Evolutionary conservation across 1,140 invertebrate genomes (phyloP).

Genomic region (Tenebrio molitor): DNA sequence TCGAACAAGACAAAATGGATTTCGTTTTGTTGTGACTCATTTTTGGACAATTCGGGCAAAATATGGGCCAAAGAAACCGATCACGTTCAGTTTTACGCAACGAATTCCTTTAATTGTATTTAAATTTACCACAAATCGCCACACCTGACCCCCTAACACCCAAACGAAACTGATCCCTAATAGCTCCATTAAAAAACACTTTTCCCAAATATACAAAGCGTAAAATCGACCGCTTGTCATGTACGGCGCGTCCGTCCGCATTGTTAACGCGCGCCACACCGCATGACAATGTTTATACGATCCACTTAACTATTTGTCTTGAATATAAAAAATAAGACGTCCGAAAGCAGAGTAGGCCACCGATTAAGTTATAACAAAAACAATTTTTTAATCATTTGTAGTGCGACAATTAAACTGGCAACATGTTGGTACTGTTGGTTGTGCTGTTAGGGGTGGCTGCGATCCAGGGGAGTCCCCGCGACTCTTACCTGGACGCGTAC

Average conservation of each 20-base stretch:
- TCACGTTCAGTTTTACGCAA: too few species aligned
- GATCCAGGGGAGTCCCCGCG: slow-evolving; percentile 37
- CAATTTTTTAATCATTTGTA: slow-evolving; percentile 8
- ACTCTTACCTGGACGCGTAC: slow-evolving; percentile 54
- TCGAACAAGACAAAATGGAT: too few species aligned
- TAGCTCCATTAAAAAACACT: slow-evolving; percentile 24
- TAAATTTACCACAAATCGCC: background rate
- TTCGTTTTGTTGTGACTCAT: too few species aligned
- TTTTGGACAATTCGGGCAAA: too few species aligned
- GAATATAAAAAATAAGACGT: slow-evolving; percentile 31
- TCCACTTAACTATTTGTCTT: slow-evolving; percentile 38
- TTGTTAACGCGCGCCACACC: slow-evolving; percentile 10
- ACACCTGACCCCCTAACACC: background rate
- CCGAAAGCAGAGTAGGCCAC: slow-evolving; percentile 24
- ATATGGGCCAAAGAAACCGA: too few species aligned
- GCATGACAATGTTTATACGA: slow-evolving; percentile 28
- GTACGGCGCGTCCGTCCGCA: slow-evolving; percentile 10
- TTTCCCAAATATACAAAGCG: slow-evolving; percentile 9
- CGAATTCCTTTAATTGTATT: background rate
- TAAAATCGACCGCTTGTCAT: slow-evolving; percentile 2
- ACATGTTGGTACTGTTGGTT: background rate
- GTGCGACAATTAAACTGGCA: background rate
- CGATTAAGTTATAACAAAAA: slow-evolving; percentile 4
- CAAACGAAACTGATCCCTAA: background rate
- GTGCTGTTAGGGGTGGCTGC: background rate